These are phyloP conservation scores for Clivina fossor DNA, from an alignment of 2,888 invertebrate species.

Conservation along the genomic window DNA sequence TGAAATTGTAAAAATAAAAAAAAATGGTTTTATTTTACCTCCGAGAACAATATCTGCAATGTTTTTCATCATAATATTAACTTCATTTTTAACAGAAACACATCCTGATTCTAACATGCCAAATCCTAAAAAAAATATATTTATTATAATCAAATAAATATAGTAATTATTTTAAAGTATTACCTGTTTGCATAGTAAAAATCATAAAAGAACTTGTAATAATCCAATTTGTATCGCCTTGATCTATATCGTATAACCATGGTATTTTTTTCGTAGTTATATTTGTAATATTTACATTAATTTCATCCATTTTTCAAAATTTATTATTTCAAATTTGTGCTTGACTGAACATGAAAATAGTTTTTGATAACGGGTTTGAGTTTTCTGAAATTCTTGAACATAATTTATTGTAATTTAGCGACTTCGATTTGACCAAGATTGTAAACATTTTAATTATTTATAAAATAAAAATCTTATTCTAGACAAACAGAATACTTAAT, in stretches of 20 bases:
- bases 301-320: slow-evolving; percentile 11
- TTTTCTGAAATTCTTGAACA: not conserved
- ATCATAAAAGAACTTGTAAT: slow-evolving; percentile 87
- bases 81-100: slow-evolving; percentile 91
- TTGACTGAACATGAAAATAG: not conserved
- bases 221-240: slow-evolving; percentile 87
- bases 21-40: slow-evolving; percentile 58
- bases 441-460: slow-evolving; percentile 43
- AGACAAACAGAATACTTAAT: slow-evolving; percentile 38
- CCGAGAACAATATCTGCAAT: slow-evolving; percentile 91
- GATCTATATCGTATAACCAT: slow-evolving; percentile 65
- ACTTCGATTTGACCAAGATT: slow-evolving; percentile 16
- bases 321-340: slow-evolving; percentile 11
- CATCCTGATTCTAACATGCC: slow-evolving; percentile 93
- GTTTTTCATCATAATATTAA: slow-evolving; percentile 98
- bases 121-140: slow-evolving; percentile 65
- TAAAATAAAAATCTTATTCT: slow-evolving; percentile 35
- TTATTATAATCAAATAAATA: too few relatives aligned
- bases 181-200: slow-evolving; percentile 92
- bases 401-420: slow-evolving; percentile 13
- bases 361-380: too few relatives aligned
- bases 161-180: slow-evolving; percentile 32
- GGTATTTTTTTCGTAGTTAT: slow-evolving; percentile 51
- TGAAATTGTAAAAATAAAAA: slow-evolving; percentile 6
- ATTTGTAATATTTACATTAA: slow-evolving; percentile 13